These are phyloP conservation scores for Nebria salina DNA, from an alignment of 2,888 invertebrate species.

Conservation along the genomic window DNA sequence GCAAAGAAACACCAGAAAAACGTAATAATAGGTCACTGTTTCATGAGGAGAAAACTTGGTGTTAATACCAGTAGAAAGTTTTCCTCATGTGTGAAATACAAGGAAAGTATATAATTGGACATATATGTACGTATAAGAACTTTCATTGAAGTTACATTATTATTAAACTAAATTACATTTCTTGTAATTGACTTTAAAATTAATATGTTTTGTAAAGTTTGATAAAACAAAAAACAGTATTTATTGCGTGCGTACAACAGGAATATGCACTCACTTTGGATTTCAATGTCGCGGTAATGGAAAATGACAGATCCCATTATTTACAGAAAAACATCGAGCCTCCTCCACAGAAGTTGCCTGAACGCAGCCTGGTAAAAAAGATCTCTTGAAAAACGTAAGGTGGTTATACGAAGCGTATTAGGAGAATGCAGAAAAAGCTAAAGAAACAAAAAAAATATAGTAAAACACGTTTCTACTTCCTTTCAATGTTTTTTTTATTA, in stretches of 20 bases:
- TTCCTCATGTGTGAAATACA: background rate
- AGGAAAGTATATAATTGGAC: background rate
- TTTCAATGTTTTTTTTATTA: constrained; percentile 24
- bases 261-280: constrained; percentile 53
- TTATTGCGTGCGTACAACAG: background rate
- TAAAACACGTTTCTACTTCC: constrained; percentile 13
- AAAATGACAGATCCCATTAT: constrained; percentile 66
- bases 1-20: background rate
- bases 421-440: constrained; percentile 11
- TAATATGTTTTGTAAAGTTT: too few relatives aligned
- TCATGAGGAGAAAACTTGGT: background rate
- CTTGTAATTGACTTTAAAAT: too few relatives aligned
- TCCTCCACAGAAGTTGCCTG: constrained; percentile 56
- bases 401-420: constrained; percentile 55
- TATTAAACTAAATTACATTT: too few relatives aligned
- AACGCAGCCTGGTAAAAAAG: constrained; percentile 61
- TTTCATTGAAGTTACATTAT: too few relatives aligned
- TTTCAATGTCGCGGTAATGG: constrained; percentile 59
- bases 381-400: constrained; percentile 55
- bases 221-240: background rate
- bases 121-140: too few relatives aligned
- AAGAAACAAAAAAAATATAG: constrained; percentile 26
- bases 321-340: constrained; percentile 63
- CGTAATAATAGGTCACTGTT: background rate
- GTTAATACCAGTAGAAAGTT: background rate